Percentiles rank a stretch among this genome's conserved stretches.
Evolutionary conservation across 2,888 invertebrate species (phyloP).

Genomic region (Ernsta delagoae): DNA sequence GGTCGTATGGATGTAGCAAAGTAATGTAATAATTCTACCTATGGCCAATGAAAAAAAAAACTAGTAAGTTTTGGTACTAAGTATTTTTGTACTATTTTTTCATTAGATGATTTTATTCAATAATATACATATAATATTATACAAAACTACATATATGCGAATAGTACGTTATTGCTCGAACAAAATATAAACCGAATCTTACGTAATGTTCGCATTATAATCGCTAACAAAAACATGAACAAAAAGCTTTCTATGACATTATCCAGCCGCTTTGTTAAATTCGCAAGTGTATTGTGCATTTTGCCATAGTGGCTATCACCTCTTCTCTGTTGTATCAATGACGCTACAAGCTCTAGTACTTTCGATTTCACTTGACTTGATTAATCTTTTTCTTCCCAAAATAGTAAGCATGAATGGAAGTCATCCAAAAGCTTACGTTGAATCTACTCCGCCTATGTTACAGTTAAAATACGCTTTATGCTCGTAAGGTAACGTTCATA

Average conservation of each 20-base stretch:
- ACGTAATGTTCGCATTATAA: slow-evolving; percentile 16
- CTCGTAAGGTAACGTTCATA: neutral
- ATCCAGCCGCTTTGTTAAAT: slow-evolving; percentile 15
- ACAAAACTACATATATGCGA: too few relatives aligned
- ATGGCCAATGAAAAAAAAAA: too few relatives aligned
- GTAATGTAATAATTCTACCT: too few relatives aligned
- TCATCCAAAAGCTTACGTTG: slow-evolving; percentile 33
- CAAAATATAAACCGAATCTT: slow-evolving; percentile 12
- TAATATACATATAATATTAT: too few relatives aligned
- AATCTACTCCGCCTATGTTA: neutral
- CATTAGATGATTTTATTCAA: too few relatives aligned
- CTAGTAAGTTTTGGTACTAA: too few relatives aligned
- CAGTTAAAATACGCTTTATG: slow-evolving; percentile 1
- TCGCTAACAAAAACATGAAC: slow-evolving; percentile 21
- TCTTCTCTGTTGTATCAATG: slow-evolving; percentile 20
- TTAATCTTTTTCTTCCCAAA: slow-evolving; percentile 56
- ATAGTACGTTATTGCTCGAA: neutral
- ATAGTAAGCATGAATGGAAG: slow-evolving; percentile 50
- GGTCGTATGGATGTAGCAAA: neutral
- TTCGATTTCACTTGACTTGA: slow-evolving; percentile 62
- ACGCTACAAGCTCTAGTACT: slow-evolving; percentile 53
- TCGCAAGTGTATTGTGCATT: slow-evolving; percentile 24
- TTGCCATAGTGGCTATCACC: slow-evolving; percentile 15
- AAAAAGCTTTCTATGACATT: slow-evolving; percentile 28
- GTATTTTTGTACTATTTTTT: too few relatives aligned